Conservation (phyloP, 2,888 invertebrate genomes). For the Lycocerus yunnanus region DNA sequence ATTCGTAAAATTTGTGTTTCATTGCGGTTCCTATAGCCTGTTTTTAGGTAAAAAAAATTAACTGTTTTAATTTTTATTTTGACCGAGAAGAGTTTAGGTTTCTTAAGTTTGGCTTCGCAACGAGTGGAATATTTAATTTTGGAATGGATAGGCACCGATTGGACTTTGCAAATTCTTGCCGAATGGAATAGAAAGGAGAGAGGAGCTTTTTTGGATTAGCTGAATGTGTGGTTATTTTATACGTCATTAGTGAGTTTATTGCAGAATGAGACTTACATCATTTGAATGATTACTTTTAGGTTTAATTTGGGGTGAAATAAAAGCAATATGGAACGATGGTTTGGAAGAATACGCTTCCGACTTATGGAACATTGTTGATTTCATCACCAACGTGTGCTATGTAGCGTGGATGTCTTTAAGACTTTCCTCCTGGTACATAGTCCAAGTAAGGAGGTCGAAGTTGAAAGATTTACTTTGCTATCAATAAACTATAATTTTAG, state of each 20-base stretch:
- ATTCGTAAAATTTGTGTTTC: conserved; percentile 95
- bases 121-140: conserved; percentile 80
- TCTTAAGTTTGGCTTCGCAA: conserved; percentile 91
- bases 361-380: conserved; percentile 97
- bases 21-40: conserved; percentile 91
- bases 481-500: conserved; percentile 76
- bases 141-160: conserved; percentile 72
- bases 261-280: too few relatives aligned
- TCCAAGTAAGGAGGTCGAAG: conserved; percentile 69
- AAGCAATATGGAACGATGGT: conserved; percentile 89
- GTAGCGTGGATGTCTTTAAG: conserved; percentile 90
- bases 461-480: conserved; percentile 68
- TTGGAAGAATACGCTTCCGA: conserved; percentile 84
- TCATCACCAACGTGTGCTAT: conserved; percentile 94
- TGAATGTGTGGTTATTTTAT: conserved; percentile 81
- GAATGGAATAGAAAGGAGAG: conserved; percentile 73
- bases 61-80: not conserved
- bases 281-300: conserved; percentile 89
- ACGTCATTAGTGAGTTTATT: conserved; percentile 88
- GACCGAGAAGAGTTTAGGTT: conserved; percentile 65
- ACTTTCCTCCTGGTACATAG: conserved; percentile 84
- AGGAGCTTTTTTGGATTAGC: conserved; percentile 85
- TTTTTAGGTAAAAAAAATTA: conserved; percentile 83
- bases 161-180: conserved; percentile 67
- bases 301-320: conserved; percentile 90